These are phyloP conservation scores for Schizotus pectinicornis DNA, from an alignment of 2,888 invertebrate genomes.

Conservation along the genomic window DNA sequence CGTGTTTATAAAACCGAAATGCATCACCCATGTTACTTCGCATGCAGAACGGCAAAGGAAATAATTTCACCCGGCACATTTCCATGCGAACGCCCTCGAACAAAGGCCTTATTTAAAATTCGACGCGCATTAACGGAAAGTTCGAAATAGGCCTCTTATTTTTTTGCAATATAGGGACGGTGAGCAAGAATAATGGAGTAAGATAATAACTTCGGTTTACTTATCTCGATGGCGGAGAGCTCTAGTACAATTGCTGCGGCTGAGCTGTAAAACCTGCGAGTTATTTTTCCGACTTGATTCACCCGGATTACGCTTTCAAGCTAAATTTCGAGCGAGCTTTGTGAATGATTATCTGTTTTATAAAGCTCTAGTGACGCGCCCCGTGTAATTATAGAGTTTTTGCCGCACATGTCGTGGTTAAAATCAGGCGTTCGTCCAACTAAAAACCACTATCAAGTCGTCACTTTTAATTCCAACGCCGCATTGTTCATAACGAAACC, in stretches of 20 bases:
- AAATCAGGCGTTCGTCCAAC: not conserved
- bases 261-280: constrained; percentile 43
- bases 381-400: constrained; percentile 19
- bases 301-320: constrained; percentile 43
- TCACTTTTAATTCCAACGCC: not conserved
- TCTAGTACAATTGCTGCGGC: constrained; percentile 42
- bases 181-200: constrained; percentile 44
- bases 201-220: constrained; percentile 45
- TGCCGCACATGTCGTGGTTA: constrained; percentile 15
- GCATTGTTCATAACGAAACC: not conserved
- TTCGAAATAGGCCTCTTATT: constrained; percentile 22
- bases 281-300: constrained; percentile 45
- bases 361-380: constrained; percentile 11
- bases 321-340: constrained; percentile 37
- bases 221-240: constrained; percentile 40
- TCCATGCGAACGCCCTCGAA: constrained; percentile 11
- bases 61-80: constrained; percentile 10
- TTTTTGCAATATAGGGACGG: constrained; percentile 22
- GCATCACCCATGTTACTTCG: constrained; percentile 1
- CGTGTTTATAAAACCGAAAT: not conserved
- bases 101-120: constrained; percentile 20
- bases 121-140: constrained; percentile 23
- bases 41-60: constrained; percentile 14
- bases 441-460: not conserved
- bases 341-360: constrained; percentile 32